These are phyloP conservation scores for Anguilla japonica DNA, from an alignment of 2,113 vertebrate species.

Conservation along the genomic window DNA sequence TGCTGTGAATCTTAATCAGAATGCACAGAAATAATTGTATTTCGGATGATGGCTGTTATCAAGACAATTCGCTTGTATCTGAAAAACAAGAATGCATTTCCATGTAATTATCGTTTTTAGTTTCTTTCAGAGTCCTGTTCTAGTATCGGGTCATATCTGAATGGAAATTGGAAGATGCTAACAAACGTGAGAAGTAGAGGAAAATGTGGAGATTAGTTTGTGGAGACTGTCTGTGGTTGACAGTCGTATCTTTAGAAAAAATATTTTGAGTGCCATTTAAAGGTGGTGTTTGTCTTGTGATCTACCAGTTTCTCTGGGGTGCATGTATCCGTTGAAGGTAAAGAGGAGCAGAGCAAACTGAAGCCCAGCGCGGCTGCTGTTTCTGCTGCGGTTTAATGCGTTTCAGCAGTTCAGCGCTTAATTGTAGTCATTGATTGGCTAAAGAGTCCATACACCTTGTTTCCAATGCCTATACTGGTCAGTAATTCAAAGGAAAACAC, in stretches of 20 bases:
- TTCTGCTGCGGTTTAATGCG: too few species aligned
- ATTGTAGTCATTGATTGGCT: too few species aligned
- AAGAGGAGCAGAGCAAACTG: neutral
- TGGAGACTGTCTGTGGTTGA: neutral
- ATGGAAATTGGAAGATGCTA: neutral
- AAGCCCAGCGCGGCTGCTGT: too few species aligned
- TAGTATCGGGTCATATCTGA: neutral
- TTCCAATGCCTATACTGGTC: too few species aligned
- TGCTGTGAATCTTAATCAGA: neutral
- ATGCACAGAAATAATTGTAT: neutral
- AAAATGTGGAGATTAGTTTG: neutral
- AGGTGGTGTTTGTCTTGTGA: neutral
- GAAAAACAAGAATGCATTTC: neutral
- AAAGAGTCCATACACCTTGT: too few species aligned
- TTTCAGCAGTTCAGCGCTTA: too few species aligned
- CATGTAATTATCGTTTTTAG: neutral
- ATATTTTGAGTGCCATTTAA: neutral
- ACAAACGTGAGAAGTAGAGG: neutral
- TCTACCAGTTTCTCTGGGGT: neutral
- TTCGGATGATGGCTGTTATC: neutral
- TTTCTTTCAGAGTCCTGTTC: neutral
- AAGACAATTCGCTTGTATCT: neutral
- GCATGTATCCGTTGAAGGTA: neutral
- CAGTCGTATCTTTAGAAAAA: neutral
- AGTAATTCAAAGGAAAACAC: too few species aligned